Evolutionary conservation across 2,113 vertebrate genomes (phyloP), one percentile per base, ranked within the genome.

Genomic region (Engystomops pustulosus): DNA sequence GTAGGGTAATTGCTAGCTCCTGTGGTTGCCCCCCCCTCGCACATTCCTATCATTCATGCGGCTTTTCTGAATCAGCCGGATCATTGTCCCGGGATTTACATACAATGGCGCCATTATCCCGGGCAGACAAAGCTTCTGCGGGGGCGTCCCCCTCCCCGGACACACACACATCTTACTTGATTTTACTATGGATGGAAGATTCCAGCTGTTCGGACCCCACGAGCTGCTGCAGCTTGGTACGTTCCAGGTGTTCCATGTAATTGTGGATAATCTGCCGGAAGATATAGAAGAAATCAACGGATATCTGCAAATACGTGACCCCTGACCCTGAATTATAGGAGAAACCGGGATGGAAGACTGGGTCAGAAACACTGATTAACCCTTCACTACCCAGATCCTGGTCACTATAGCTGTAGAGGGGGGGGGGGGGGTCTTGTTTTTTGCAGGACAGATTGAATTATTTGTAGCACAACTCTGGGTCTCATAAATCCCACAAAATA

Each of bases 181-280:
- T 91, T 91, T 94, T 95, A 89, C 87, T 88, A 77, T 94, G 89
- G 47, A 90, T 86, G 86, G 89, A 90, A 10, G 94, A 89, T 77
- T 99, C 98, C 58, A 94, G 86, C 41, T 94, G 91, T 74, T 98
- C 98, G 41, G 89, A 88, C 77, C 93, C 91, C 1, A 89, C 85
- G 62, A 93, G 89, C 72, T 99, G 97, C 81, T 97, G 97, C 92
- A 97, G 93, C 94, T 99, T 99, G 69, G 93, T 95, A 86, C 97
- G 95, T 91, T 99, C 98, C 93, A 99, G 92, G 88, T 99, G 98
- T 87, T 99, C 98, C 98, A 99, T 99, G 84, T 99, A 99, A 94
- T 96, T 99, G 93, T 99, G 98, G 90, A 99, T 99, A 96, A 99
- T 99, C 98, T 99, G 90, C 65, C 90, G 87, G 87, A 88, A 91